phyloP scores from a whole-genome alignment of 2,113 vertebrate genomes.

The Talpa occidentalis region DNA sequence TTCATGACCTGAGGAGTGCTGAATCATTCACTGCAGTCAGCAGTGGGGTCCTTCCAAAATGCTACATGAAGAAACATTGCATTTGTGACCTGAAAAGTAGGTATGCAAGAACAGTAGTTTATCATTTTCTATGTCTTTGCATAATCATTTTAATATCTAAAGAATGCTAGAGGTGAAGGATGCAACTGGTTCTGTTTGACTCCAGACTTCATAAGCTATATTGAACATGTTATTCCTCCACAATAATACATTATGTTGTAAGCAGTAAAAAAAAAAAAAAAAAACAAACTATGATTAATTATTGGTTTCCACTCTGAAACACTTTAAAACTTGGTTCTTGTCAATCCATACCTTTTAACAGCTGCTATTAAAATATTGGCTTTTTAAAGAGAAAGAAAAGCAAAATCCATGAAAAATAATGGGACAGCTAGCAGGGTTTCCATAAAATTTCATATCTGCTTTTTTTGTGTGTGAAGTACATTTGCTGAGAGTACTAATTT shows the following conservation, averaged over 20 bases:
- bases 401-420: not conserved
- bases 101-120: not conserved
- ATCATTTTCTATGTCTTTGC: not conserved
- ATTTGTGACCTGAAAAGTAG: conserved; percentile 54
- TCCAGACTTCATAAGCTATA: not conserved
- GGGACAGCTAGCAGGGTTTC: accelerated
- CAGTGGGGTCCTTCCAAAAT: conserved; percentile 57
- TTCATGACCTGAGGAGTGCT: conserved; percentile 74
- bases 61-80: conserved; percentile 51
- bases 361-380: conserved; percentile 24
- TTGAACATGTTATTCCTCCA: not conserved
- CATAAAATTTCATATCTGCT: not conserved
- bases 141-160: not conserved
- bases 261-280: not conserved
- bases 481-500: conserved; percentile 3
- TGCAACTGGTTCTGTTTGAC: not conserved
- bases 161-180: not conserved
- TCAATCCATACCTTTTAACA: not conserved
- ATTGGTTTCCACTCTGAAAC: not conserved
- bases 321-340: not conserved
- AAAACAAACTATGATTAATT: not conserved
- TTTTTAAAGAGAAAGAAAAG: not conserved
- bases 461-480: not conserved
- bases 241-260: not conserved
- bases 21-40: conserved; percentile 34